These are phyloP conservation scores for Apostichopus parvimensis DNA, from an alignment of 35 echinoderm and acorn worm species.

Conservation along the genomic window DNA sequence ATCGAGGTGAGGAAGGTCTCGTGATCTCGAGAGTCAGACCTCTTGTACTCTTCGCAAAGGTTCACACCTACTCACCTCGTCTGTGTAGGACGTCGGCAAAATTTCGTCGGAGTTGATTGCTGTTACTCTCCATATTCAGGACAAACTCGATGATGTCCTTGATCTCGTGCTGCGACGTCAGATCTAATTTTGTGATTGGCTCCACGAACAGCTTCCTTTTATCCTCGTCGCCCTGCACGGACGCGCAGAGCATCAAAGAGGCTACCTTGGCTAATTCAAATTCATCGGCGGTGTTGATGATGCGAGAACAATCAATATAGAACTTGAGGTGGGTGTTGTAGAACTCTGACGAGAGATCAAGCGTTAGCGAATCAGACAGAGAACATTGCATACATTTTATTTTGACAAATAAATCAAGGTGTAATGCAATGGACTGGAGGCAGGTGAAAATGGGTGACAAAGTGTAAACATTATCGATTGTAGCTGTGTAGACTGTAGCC, in stretches of 20 bases:
- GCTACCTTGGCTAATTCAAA: constrained; percentile 75
- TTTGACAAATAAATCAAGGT: no score
- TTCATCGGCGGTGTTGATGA: constrained; percentile 60
- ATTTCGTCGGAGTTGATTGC: constrained; percentile 56
- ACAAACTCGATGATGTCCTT: constrained; percentile 90
- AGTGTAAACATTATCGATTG: no score
- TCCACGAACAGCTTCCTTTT: constrained; percentile 84
- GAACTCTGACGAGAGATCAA: constrained; percentile 52
- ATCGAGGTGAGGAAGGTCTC: no score
- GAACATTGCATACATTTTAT: no score
- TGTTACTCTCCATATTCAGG: constrained; percentile 38
- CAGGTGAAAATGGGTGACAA: no score
- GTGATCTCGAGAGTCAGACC: no score
- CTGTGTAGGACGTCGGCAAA: constrained; percentile 75
- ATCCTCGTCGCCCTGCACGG: constrained; percentile 72
- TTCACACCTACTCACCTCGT: constrained; percentile 53
- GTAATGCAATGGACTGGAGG: no score
- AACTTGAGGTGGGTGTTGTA: constrained; percentile 73
- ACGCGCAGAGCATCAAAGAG: constrained; percentile 70
- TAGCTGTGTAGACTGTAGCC: no score
- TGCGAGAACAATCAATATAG: constrained; percentile 65
- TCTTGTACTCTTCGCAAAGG: no score
- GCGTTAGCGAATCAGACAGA: no score
- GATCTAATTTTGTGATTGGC: constrained; percentile 82
- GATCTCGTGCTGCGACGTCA: constrained; percentile 66